Percentiles rank a stretch among this genome's conserved stretches.
phyloP scores from a whole-genome alignment of 2,888 invertebrate genomes.

The Hirtodrosophila trivittata region DNA sequence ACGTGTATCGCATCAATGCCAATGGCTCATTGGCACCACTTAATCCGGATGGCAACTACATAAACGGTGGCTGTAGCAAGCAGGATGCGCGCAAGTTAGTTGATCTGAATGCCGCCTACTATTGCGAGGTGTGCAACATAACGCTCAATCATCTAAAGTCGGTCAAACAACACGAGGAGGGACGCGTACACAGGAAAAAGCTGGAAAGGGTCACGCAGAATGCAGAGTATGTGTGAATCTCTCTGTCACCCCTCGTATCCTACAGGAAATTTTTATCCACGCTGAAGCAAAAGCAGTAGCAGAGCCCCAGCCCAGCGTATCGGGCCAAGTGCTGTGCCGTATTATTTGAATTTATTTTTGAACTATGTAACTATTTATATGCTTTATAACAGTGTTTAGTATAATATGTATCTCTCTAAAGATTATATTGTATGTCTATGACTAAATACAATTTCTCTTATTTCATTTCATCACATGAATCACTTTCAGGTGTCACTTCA shows the following conservation, averaged over 20 bases:
- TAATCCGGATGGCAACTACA: constrained; percentile 40
- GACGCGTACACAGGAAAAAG: constrained; percentile 54
- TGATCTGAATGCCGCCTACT: constrained; percentile 45
- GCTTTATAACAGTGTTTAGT: constrained; percentile 37
- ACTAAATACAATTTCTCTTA: background rate
- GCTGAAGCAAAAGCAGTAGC: constrained; percentile 5
- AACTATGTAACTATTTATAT: constrained; percentile 48
- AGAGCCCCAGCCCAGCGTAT: constrained; percentile 5
- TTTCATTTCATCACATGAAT: too few species aligned
- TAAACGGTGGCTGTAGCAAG: constrained; percentile 6
- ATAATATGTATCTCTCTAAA: constrained; percentile 30
- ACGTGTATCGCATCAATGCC: constrained; percentile 47
- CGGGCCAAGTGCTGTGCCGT: constrained; percentile 47
- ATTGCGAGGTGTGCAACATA: constrained; percentile 59
- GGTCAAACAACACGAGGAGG: constrained; percentile 62
- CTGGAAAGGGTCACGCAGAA: constrained; percentile 19
- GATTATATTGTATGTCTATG: constrained; percentile 7
- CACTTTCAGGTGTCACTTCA: too few species aligned
- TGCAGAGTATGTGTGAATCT: constrained; percentile 9
- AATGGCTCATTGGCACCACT: constrained; percentile 52
- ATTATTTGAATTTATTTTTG: constrained; percentile 62
- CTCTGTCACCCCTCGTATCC: background rate
- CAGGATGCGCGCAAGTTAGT: constrained; percentile 26
- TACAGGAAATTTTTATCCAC: too few species aligned
- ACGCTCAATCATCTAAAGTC: constrained; percentile 66